A percentile compares a stretch with the other conserved stretches of the same genome.
phyloP scores from a whole-genome alignment of 2,113 vertebrate genomes.

The Podocnemis expansa region DNA sequence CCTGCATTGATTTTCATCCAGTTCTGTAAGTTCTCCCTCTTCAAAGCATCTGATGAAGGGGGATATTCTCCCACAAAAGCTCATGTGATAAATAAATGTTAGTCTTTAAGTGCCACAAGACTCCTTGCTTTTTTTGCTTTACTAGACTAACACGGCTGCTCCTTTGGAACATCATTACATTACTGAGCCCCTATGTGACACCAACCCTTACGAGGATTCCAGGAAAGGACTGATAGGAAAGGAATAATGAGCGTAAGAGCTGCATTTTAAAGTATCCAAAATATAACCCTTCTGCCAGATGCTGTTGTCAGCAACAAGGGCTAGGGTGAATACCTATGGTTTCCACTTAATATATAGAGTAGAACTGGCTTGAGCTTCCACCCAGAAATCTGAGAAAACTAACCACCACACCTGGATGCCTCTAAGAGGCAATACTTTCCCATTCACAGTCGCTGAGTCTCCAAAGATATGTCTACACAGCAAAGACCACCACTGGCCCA shows the following conservation, averaged over 20 bases:
- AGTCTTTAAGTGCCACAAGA: too few species aligned
- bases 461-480: neutral
- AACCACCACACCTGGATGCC: neutral
- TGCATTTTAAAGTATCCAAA: neutral
- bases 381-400: neutral
- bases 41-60: too few species aligned
- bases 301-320: rapidly evolving
- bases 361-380: neutral
- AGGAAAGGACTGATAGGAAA: neutral
- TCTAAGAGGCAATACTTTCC: neutral
- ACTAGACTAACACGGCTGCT: too few species aligned
- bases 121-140: too few species aligned
- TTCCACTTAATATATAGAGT: neutral
- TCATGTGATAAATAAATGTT: too few species aligned
- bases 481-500: neutral
- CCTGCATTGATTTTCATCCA: too few species aligned
- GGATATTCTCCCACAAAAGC: too few species aligned
- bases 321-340: neutral
- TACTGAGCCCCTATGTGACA: neutral
- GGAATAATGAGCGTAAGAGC: neutral
- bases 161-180: too few species aligned
- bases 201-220: neutral
- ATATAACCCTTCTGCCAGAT: neutral
- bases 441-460: neutral
- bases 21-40: too few species aligned